phyloP scores from a whole-genome alignment of 2,797 vertebrate species.

The Scyliorhinus canicula region DNA sequence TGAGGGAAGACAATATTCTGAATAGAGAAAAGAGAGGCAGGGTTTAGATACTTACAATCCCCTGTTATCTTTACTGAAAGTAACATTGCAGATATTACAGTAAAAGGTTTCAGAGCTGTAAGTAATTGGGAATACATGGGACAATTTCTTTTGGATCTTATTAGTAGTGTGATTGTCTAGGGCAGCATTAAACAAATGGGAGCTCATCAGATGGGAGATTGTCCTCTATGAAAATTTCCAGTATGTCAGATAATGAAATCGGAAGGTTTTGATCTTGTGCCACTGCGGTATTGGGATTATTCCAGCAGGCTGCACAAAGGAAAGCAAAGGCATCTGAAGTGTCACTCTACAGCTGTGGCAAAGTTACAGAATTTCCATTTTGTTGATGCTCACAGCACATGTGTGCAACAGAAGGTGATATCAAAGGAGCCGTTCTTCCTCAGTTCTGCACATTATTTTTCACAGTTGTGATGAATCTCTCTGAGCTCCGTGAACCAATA shows the following conservation, averaged over 20 bases:
- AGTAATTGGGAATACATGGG: conserved; percentile 28
- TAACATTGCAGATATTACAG: conserved; percentile 8
- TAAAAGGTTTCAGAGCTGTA: conserved; percentile 23
- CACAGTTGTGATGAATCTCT: conserved; percentile 66
- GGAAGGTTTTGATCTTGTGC: conserved; percentile 79
- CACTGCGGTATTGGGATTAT: conserved; percentile 82
- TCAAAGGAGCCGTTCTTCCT: conserved; percentile 70
- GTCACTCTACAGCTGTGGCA: conserved; percentile 78
- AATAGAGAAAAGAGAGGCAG: not conserved
- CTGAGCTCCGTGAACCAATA: conserved; percentile 66
- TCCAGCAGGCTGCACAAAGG: conserved; percentile 82
- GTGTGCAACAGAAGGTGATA: conserved; percentile 83
- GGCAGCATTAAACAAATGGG: conserved; percentile 46
- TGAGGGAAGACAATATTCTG: not conserved
- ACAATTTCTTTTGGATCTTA: conserved; percentile 39
- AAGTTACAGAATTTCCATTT: conserved; percentile 69
- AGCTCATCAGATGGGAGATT: conserved; percentile 50
- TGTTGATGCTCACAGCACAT: conserved; percentile 71
- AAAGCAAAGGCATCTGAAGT: conserved; percentile 81
- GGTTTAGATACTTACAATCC: conserved; percentile 3
- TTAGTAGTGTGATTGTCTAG: conserved; percentile 41
- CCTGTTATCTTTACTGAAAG: conserved; percentile 24
- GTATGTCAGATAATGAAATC: conserved; percentile 72
- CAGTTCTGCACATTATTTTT: conserved; percentile 61
- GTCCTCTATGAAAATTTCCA: conserved; percentile 61